Evolutionary conservation across 2,888 invertebrate species (phyloP).

Genomic region (Andrena dorsata): DNA sequence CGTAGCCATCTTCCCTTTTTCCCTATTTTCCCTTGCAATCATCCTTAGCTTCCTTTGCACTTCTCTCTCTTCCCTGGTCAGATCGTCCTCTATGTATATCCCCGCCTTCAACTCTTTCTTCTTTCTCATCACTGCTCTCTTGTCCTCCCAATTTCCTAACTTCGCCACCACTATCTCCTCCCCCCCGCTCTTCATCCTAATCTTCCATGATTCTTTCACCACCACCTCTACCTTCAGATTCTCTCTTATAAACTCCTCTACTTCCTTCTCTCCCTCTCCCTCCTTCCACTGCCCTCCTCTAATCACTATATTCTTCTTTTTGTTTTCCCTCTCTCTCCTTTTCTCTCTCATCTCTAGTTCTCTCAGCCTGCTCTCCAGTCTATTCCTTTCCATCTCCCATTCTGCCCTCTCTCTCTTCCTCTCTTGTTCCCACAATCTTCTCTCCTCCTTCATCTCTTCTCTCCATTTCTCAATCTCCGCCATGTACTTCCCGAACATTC

Average conservation of each 20-base stretch:
- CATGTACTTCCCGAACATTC: too few species aligned
- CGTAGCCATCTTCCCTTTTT: background rate
- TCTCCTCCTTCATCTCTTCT: background rate
- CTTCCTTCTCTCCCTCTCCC: background rate
- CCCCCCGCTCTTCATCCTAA: background rate
- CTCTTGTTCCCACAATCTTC: background rate
- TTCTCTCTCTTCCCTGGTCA: conserved; percentile 14
- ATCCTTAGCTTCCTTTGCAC: conserved; percentile 3
- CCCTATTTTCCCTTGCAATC: conserved; percentile 1
- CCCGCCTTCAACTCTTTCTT: background rate
- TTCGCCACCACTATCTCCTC: background rate
- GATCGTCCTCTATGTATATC: conserved; percentile 12
- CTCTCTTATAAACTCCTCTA: background rate
- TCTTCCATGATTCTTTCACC: background rate
- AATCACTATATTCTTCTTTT: background rate
- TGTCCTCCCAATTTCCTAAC: background rate
- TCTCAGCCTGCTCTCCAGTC: background rate
- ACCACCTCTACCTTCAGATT: background rate
- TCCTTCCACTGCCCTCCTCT: background rate
- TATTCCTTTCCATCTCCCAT: background rate
- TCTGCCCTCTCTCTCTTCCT: background rate
- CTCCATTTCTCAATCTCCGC: background rate
- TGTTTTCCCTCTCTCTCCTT: conserved; percentile 11
- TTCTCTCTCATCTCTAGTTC: background rate
- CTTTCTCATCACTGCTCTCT: conserved; percentile 12